Percentiles rank a stretch among this genome's conserved stretches.
These are phyloP conservation scores for Chesias legatella DNA, from an alignment of 2,888 invertebrate genomes.

Conservation along the genomic window DNA sequence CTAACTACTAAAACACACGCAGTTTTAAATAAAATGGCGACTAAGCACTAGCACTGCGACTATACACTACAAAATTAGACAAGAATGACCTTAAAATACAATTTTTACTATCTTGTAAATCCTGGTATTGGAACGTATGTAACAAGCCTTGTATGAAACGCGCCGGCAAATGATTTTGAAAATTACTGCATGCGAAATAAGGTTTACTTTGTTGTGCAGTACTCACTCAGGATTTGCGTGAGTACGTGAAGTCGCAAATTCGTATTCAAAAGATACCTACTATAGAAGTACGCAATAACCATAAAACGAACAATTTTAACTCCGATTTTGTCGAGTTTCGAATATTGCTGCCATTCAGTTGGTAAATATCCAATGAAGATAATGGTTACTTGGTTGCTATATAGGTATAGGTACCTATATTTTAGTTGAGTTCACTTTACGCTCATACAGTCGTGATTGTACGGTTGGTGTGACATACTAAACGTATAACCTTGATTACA, in stretches of 20 bases:
- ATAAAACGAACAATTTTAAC: conserved; percentile 71
- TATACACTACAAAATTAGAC: conserved; percentile 27
- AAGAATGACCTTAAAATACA: conserved; percentile 54
- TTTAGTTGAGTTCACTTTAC: too few relatives aligned
- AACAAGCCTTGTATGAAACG: conserved; percentile 30
- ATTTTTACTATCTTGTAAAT: conserved; percentile 50
- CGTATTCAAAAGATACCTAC: conserved; percentile 71
- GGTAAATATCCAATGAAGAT: conserved; percentile 36
- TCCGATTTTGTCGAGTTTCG: conserved; percentile 64
- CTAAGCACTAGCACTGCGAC: conserved; percentile 26
- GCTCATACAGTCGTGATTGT: too few relatives aligned
- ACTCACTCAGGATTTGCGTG: conserved; percentile 53
- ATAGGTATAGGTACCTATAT: too few relatives aligned
- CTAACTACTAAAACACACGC: too few relatives aligned
- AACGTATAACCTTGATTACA: too few relatives aligned
- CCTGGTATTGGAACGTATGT: conserved; percentile 38
- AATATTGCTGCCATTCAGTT: conserved; percentile 47
- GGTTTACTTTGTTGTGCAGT: conserved; percentile 13
- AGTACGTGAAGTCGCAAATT: conserved; percentile 56
- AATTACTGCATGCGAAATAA: conserved; percentile 1
- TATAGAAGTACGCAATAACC: conserved; percentile 66
- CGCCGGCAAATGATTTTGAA: conserved; percentile 19
- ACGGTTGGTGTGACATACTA: too few relatives aligned
- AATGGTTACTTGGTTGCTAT: not conserved
- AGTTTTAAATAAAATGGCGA: conserved; percentile 18